Base-by-base conservation (phyloP, 2,113 vertebrate species). In the Prinia subflava region DNA sequence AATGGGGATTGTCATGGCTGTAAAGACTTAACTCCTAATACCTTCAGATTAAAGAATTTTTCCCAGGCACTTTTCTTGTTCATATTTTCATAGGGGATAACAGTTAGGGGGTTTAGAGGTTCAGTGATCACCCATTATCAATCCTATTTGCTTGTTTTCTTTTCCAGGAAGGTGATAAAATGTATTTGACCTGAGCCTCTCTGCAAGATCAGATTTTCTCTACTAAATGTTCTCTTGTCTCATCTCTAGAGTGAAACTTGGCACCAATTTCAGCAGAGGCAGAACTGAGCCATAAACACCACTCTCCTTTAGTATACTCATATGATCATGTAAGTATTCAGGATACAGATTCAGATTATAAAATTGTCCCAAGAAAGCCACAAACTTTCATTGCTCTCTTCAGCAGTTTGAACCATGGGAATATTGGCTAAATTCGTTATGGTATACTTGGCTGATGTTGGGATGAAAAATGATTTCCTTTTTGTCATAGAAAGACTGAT, bases 11-110 rank as follows among this genome's bases (percentile, higher is more conserved):
- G 83, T 91, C 83, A 84, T 68, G 73, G 81, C 47, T 95, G 49
- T 85, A 93, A 95, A 97, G 85, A 91, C 56, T 94, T 90, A 91
- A 88, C 50, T 95, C 71, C 44, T 93, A 94, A 95, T 93, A 87
- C 78, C 55, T 88, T 42, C 82, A 95, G 94, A 97, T 92, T 95
- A 92, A 94, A 89, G 37, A 89, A 18, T 85, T 91, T 87, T 95
- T 90, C 75, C 22, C 56, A 83, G 46, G 68, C 59, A 59, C 27
- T 52, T 80, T 68, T 85, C 84, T 60, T 13, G 18, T 62, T 85
- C 39, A 15, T 21, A 24, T 87, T 87, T 95, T 69, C 89, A 68
- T 78, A 95, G 80, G 16, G 30, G n/a, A 42, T 65, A 95, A 65
- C 28, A 76, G 41, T 82, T 85, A 87, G 53, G 21, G 39, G 14